These are phyloP conservation scores for Gambusia holbrooki DNA, from an alignment of 2,113 vertebrate species.

Conservation along the genomic window DNA sequence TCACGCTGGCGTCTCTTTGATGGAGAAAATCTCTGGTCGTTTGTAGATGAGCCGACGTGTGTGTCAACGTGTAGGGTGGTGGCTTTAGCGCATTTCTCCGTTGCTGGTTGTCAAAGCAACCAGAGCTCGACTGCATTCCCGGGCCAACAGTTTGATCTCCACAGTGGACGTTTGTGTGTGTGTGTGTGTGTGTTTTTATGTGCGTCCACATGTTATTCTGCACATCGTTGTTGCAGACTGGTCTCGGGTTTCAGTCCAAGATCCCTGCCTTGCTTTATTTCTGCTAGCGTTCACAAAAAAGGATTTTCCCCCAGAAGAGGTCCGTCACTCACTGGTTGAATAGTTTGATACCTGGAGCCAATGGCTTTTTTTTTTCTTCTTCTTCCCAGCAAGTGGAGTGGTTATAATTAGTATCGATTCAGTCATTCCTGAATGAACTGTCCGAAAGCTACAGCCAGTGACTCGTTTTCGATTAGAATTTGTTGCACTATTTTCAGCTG, in stretches of 20 bases:
- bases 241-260: conserved; percentile 37
- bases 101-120: conserved; percentile 58
- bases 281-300: conserved; percentile 33
- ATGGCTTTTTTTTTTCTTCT: conserved; percentile 25
- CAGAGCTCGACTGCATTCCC: conserved; percentile 45
- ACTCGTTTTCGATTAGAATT: background rate
- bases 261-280: conserved; percentile 19
- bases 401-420: conserved; percentile 62
- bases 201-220: conserved; percentile 8
- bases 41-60: conserved; percentile 39
- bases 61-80: conserved; percentile 68
- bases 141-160: conserved; percentile 50
- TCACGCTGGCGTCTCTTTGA: background rate
- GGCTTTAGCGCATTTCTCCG: conserved; percentile 69
- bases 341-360: conserved; percentile 25
- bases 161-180: conserved; percentile 3
- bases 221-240: conserved; percentile 6
- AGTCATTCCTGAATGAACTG: conserved; percentile 40
- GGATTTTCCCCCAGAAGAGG: conserved; percentile 6
- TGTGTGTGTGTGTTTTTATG: background rate
- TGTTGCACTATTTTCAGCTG: background rate
- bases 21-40: conserved; percentile 4
- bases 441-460: background rate
- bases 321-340: conserved; percentile 32
- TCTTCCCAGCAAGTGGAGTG: background rate